Percentiles rank a stretch among this genome's conserved stretches.
Conservation (phyloP, 2,888 invertebrate species). For the Diarsia dahlii region DNA sequence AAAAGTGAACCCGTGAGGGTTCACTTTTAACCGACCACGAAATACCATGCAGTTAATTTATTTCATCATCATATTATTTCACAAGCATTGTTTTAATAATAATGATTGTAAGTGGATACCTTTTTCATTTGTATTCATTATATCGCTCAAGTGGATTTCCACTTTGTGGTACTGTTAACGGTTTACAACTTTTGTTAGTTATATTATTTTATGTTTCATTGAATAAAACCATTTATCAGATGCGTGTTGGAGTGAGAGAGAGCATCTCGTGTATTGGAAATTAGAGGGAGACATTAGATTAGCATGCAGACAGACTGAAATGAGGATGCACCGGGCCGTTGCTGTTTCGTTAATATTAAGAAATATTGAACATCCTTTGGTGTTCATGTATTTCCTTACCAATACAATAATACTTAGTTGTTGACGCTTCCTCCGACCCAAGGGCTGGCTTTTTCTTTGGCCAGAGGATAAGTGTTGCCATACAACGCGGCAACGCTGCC, state of each 20-base stretch:
- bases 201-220: conserved; percentile 13
- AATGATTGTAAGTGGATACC: neutral
- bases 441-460: too few relatives aligned
- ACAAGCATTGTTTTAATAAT: neutral
- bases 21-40: conserved; percentile 3
- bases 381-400: conserved; percentile 7
- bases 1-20: too few relatives aligned
- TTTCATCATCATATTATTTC: conserved; percentile 1
- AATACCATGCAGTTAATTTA: neutral
- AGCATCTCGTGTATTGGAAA: neutral
- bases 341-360: neutral
- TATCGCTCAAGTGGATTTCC: neutral
- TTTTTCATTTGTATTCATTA: conserved; percentile 10
- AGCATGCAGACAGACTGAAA: neutral
- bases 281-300: conserved; percentile 1
- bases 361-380: neutral
- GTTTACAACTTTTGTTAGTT: neutral
- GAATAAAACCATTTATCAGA: neutral
- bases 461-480: too few relatives aligned
- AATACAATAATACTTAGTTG: neutral
- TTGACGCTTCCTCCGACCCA: too few relatives aligned
- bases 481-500: too few relatives aligned
- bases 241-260: neutral
- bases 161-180: neutral
- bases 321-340: neutral